Percentiles rank a stretch among this genome's conserved stretches.
Conservation (phyloP, 1,140 invertebrate genomes). For the Lethocerus indicus region DNA sequence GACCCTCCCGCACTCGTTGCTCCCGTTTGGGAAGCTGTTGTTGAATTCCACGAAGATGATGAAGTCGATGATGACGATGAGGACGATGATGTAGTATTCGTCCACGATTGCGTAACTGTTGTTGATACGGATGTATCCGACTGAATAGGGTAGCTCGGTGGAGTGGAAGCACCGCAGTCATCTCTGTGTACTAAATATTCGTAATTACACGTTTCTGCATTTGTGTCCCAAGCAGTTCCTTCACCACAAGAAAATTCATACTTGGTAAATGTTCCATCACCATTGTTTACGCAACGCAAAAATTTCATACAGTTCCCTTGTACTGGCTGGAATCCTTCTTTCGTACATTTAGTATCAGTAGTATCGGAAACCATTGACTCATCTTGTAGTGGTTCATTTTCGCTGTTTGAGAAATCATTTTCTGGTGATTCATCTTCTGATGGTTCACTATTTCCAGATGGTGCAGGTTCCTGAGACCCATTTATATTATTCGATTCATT, state of each 20-base stretch:
- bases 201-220: constrained; percentile 44
- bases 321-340: constrained; percentile 50
- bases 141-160: constrained; percentile 9
- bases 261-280: constrained; percentile 32
- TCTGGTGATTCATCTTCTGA: neutral
- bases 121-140: constrained; percentile 14
- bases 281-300: constrained; percentile 52
- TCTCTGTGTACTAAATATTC: constrained; percentile 12
- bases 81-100: constrained; percentile 11
- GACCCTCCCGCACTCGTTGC: constrained; percentile 10
- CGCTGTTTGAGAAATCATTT: constrained; percentile 1
- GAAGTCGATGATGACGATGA: constrained; percentile 11
- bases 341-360: constrained; percentile 21
- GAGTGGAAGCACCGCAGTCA: constrained; percentile 13
- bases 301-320: constrained; percentile 53
- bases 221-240: constrained; percentile 54
- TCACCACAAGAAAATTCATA: constrained; percentile 50
- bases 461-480: too few species aligned
- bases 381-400: constrained; percentile 4
- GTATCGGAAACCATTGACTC: too few species aligned
- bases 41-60: constrained; percentile 12
- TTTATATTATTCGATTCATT: too few species aligned
- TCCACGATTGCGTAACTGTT: constrained; percentile 14
- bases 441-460: neutral
- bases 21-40: constrained; percentile 1